Evolutionary conservation across 2,888 invertebrate genomes (phyloP).

Genomic region (Pristionchus exspectatus): DNA sequence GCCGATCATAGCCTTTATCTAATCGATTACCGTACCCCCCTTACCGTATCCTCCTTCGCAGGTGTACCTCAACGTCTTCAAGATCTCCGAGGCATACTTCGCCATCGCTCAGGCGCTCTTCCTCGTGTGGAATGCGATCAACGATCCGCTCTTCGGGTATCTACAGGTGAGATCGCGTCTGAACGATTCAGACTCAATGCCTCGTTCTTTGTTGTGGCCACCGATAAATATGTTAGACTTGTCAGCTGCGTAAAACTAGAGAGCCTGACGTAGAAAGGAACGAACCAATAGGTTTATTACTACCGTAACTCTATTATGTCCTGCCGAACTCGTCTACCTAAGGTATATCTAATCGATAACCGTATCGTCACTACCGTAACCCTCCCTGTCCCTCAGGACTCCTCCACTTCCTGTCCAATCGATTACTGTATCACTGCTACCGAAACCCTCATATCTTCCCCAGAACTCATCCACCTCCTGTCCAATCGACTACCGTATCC

Average conservation of each 20-base stretch:
- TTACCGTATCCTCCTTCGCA: conserved; percentile 45
- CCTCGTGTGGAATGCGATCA: conserved; percentile 81
- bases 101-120: conserved; percentile 80
- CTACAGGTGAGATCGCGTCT: conserved; percentile 74
- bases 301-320: neutral
- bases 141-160: conserved; percentile 81
- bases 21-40: no score
- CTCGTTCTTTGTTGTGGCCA: no score
- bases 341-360: neutral
- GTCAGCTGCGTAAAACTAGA: no score
- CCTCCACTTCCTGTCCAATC: neutral
- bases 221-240: no score
- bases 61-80: conserved; percentile 80
- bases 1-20: no score
- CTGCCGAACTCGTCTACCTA: no score
- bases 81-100: conserved; percentile 80
- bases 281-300: no score
- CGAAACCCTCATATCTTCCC: neutral
- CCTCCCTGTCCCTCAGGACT: no score
- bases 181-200: no score
- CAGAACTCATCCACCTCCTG: conserved; percentile 59
- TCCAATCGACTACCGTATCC: neutral
- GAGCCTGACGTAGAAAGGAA: no score
- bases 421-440: neutral
- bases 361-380: neutral